Percentiles rank a stretch among this genome's conserved stretches.
These are phyloP conservation scores for Chaetogeoica ovagalla DNA, from an alignment of 2,888 invertebrate genomes.

Conservation along the genomic window DNA sequence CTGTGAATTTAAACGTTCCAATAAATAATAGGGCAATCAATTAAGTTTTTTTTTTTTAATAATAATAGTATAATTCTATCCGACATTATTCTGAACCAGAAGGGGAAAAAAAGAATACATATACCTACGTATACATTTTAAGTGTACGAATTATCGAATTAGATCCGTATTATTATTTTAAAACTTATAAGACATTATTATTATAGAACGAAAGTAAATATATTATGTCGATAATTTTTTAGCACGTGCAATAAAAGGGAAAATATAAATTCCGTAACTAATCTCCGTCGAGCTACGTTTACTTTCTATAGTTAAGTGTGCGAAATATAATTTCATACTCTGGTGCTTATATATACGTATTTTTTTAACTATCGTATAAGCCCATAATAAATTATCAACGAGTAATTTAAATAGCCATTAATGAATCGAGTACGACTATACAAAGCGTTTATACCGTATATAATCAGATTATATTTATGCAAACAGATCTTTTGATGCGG, in stretches of 20 bases:
- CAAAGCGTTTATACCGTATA: too few relatives aligned
- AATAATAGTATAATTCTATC: too few relatives aligned
- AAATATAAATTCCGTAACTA: constrained; percentile 45
- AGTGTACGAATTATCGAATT: not conserved
- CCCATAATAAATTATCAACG: not conserved
- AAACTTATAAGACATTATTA: not conserved
- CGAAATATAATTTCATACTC: constrained; percentile 23
- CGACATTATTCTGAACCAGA: too few relatives aligned
- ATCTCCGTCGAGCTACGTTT: constrained; percentile 32
- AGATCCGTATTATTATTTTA: not conserved
- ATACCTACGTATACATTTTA: not conserved
- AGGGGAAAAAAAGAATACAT: too few relatives aligned
- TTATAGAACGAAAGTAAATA: constrained; percentile 11
- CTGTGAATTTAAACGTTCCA: too few relatives aligned
- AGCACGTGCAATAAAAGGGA: constrained; percentile 29
- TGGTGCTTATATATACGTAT: not conserved
- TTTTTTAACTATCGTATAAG: too few relatives aligned
- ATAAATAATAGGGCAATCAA: too few relatives aligned
- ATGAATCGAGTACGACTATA: not conserved
- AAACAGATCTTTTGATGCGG: too few relatives aligned
- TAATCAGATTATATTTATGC: too few relatives aligned
- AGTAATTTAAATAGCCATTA: not conserved
- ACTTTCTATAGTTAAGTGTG: constrained; percentile 29
- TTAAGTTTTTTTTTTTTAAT: too few relatives aligned
- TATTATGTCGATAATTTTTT: constrained; percentile 18